A percentile compares a stretch with the other conserved stretches of the same genome.
phyloP scores from a whole-genome alignment of 2,888 invertebrate species.

The Elaeidobius kamerunicus region DNA sequence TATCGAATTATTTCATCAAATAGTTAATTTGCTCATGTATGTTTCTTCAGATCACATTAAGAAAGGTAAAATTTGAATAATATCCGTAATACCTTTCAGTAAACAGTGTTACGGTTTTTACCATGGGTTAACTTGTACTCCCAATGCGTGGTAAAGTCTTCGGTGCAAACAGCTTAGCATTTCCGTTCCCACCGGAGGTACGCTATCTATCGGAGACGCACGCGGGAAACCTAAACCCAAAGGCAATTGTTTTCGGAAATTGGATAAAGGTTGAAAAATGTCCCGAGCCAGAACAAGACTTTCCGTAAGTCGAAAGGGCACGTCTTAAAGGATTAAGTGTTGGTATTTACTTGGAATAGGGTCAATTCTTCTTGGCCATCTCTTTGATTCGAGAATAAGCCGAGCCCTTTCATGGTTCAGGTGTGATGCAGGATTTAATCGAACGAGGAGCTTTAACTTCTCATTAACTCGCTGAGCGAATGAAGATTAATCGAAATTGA shows the following conservation, averaged over 20 bases:
- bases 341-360: constrained; percentile 30
- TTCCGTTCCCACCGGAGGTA: constrained; percentile 11
- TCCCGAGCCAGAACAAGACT: constrained; percentile 36
- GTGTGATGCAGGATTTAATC: constrained; percentile 28
- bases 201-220: constrained; percentile 29
- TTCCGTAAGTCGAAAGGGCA: constrained; percentile 26
- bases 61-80: too few relatives aligned
- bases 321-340: constrained; percentile 32
- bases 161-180: constrained; percentile 13
- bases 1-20: too few relatives aligned
- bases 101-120: too few relatives aligned
- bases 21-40: too few relatives aligned
- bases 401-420: constrained; percentile 28
- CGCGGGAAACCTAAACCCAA: constrained; percentile 33
- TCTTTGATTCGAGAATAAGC: constrained; percentile 26
- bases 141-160: constrained; percentile 9
- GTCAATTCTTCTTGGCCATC: constrained; percentile 30
- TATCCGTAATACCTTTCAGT: too few relatives aligned
- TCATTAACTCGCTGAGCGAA: constrained; percentile 23
- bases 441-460: constrained; percentile 26
- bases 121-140: too few relatives aligned
- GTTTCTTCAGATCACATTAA: too few relatives aligned
- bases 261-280: constrained; percentile 52
- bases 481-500: constrained; percentile 25
- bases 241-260: constrained; percentile 53